These are phyloP conservation scores for Malurus elegans DNA, from an alignment of 2,113 vertebrate genomes.

Conservation along the genomic window DNA sequence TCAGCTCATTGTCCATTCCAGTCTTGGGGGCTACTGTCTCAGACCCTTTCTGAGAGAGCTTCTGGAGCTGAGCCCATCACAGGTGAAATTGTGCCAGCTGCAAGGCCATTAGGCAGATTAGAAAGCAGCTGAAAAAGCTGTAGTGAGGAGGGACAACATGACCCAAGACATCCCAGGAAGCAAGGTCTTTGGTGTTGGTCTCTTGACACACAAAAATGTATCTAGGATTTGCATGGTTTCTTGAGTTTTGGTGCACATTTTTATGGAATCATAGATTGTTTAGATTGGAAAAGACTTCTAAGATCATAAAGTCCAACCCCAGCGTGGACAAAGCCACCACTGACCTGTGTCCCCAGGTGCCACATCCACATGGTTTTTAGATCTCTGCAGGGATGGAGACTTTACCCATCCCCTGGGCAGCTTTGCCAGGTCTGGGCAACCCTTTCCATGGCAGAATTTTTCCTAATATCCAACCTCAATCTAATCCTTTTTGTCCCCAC, in stretches of 20 bases:
- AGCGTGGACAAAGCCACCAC: not conserved
- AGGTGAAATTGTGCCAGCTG: not conserved
- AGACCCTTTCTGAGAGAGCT: not conserved
- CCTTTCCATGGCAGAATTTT: not conserved
- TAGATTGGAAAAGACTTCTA: not conserved
- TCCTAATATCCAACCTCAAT: not conserved
- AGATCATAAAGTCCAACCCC: accelerated
- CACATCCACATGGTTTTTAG: not conserved
- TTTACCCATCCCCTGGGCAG: not conserved
- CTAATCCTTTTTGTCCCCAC: accelerated
- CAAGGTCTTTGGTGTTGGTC: not conserved
- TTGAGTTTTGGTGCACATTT: not conserved
- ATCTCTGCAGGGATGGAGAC: not conserved
- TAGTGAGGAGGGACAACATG: accelerated
- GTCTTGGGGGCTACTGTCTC: accelerated
- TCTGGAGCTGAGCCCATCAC: not conserved
- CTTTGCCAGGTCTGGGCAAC: not conserved
- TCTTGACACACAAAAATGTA: not conserved
- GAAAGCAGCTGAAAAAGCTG: not conserved
- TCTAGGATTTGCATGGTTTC: not conserved
- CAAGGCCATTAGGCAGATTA: not conserved
- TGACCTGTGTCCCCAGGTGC: not conserved
- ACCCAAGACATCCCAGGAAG: not conserved
- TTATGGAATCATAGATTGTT: not conserved
- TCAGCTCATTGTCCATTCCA: not conserved